Base-by-base conservation (phyloP, 2,113 vertebrate species). In the Dicentrarchus labrax region DNA sequence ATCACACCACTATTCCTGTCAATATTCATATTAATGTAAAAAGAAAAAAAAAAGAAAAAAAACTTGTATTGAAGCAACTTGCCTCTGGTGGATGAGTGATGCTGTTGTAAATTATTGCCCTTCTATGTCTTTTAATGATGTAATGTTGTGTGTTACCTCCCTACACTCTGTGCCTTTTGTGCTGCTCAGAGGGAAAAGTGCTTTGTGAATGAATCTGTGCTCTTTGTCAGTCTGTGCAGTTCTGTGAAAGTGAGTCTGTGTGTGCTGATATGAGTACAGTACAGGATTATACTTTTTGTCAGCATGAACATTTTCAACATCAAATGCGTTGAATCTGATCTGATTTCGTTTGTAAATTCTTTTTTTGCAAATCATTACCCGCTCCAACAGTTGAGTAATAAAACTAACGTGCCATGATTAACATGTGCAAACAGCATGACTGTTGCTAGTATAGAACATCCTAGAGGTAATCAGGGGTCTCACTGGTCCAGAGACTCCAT, bases 101-200 rank as follows among this genome's bases (percentile, higher is more conserved):
- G 79, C 81, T 84, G 62, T 79, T 87, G 84, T 87, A 83, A 68
- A 85, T 65, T 59, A 71, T 61, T 72, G 56, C 66, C 83, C 71
- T 70, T 79, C 36, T 62, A 2, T 83, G 80, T 82, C 76, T 80
- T 79, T 84, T 56, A 56, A 62, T 22, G 73, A 38, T 84, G 67
- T 78, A 30, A 74, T 21, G 80, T 87, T 72, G 60, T 24, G 66
- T 59, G 83, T 82, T 82, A 16, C 70, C 48, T 51, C 70, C 65
- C 68, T 76, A 1, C 87, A 84, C 75, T 80, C 48, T 90, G 83
- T 89, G 88, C 90, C 89, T 94, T 91, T 76, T 82, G 88, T 86
- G 76, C 64, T 68, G 86, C 78, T 77, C 83, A 67, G 76, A 72
- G 67, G 72, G 56, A 57, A 81, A 81, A 66, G 62, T 39, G 38